A percentile compares a stretch with the other conserved stretches of the same genome.
These are phyloP conservation scores for Stenchaetothrips biformis DNA, from an alignment of 2,888 invertebrate genomes.

Conservation along the genomic window DNA sequence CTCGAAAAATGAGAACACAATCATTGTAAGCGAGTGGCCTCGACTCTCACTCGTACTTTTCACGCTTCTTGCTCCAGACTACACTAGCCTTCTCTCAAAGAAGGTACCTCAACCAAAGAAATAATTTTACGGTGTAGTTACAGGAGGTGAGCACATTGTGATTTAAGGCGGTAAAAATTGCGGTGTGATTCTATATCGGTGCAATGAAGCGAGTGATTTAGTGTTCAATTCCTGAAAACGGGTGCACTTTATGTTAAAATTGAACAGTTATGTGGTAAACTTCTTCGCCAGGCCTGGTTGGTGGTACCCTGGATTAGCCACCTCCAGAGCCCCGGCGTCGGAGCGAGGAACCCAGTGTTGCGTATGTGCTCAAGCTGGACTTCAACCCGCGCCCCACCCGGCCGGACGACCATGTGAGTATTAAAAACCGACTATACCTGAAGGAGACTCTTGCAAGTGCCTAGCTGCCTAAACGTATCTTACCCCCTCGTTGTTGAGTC, in stretches of 20 bases:
- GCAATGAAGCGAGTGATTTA: not conserved
- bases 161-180: not conserved
- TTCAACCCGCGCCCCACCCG: not conserved
- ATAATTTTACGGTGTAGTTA: not conserved
- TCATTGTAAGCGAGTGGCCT: not conserved
- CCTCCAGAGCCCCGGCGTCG: not conserved
- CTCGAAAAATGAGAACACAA: conserved; percentile 9
- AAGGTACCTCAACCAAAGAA: conserved; percentile 3
- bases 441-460: conserved; percentile 2
- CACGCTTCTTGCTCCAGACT: conserved; percentile 2
- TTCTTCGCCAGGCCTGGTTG: not conserved
- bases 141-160: conserved; percentile 10
- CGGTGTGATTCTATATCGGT: not conserved
- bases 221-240: conserved; percentile 1
- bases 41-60: not conserved
- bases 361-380: not conserved
- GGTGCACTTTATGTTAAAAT: conserved; percentile 5
- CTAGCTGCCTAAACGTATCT: not conserved
- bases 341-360: not conserved
- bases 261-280: not conserved
- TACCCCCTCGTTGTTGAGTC: too few relatives aligned
- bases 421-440: not conserved
- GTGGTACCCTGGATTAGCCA: conserved; percentile 12
- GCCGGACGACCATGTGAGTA: conserved; percentile 14
- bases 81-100: conserved; percentile 1